A percentile compares a stretch with the other conserved stretches of the same genome.
Conservation (phyloP, 2,797 vertebrate species). For the Uromys caudimaculatus region DNA sequence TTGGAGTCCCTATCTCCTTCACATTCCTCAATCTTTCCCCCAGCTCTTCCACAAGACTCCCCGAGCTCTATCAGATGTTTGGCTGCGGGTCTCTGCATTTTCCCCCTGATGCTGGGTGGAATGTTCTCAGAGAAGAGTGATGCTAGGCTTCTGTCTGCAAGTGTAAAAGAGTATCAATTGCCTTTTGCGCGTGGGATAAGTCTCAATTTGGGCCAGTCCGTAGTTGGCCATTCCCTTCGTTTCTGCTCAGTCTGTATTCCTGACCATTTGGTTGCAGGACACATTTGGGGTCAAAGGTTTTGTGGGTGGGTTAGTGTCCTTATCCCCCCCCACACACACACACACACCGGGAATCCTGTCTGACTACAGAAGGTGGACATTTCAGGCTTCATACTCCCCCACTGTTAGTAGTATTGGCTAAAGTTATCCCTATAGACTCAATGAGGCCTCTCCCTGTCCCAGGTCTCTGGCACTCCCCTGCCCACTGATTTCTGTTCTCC, state of each 20-base stretch:
- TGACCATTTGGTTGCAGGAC: not conserved
- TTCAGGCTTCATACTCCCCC: not conserved
- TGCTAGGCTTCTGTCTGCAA: not conserved
- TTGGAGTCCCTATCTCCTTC: not conserved
- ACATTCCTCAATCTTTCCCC: not conserved
- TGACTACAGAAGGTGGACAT: not conserved
- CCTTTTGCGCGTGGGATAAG: not conserved
- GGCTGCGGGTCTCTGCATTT: not conserved
- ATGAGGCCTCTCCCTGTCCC: too few species aligned
- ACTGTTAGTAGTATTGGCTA: too few species aligned
- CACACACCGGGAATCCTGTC: not conserved
- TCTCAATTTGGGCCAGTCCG: not conserved
- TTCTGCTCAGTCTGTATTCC: not conserved
- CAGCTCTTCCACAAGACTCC: not conserved
- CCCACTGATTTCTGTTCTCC: too few species aligned
- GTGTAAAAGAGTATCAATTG: not conserved
- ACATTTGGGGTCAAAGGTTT: not conserved
- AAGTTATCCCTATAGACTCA: too few species aligned
- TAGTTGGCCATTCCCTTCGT: not conserved
- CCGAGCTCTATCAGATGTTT: not conserved
- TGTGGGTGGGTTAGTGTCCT: not conserved
- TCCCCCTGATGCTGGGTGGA: not conserved
- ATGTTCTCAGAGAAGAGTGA: not conserved
- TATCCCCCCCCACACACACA: too few species aligned
- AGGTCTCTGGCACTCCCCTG: too few species aligned